phyloP scores from a whole-genome alignment of 2,113 vertebrate species.

The Ranitomeya variabilis region DNA sequence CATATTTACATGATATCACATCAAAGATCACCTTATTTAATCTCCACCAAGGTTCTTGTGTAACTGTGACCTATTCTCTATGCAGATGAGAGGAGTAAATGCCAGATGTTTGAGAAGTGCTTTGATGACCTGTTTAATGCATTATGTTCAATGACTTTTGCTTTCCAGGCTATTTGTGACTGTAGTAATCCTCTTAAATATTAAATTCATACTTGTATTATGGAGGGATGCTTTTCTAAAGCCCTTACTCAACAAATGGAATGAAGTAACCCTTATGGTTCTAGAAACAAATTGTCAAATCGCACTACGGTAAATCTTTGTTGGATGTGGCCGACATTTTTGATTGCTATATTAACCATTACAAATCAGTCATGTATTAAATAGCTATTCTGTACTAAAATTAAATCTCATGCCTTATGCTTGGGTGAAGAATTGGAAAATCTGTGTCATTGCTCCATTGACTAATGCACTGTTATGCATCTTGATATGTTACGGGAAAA shows the following conservation, averaged over 20 bases:
- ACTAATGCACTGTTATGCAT: not conserved
- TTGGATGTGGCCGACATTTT: not conserved
- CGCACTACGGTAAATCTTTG: not conserved
- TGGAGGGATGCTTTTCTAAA: constrained; percentile 45
- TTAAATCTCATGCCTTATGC: not conserved
- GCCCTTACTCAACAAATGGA: constrained; percentile 45
- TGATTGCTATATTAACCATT: constrained; percentile 9
- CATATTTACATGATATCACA: constrained; percentile 39
- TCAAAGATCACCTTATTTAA: constrained; percentile 33
- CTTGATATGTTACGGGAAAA: not conserved
- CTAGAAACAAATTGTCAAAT: not conserved
- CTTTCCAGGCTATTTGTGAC: constrained; percentile 54
- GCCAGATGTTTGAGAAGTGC: constrained; percentile 51
- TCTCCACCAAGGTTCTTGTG: constrained; percentile 38
- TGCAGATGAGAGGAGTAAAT: constrained; percentile 4
- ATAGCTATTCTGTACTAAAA: not conserved
- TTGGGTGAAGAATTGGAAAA: not conserved
- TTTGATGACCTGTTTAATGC: constrained; percentile 53
- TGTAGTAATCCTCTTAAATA: constrained; percentile 56
- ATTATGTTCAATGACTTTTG: constrained; percentile 51
- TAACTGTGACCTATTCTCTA: constrained; percentile 29
- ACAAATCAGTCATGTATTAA: not conserved
- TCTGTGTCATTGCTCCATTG: not conserved
- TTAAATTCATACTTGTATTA: constrained; percentile 57
- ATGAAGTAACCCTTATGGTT: constrained; percentile 11